Evolutionary conservation across 2,797 vertebrate species (phyloP).

Genomic region (Spinus olivaceus): DNA sequence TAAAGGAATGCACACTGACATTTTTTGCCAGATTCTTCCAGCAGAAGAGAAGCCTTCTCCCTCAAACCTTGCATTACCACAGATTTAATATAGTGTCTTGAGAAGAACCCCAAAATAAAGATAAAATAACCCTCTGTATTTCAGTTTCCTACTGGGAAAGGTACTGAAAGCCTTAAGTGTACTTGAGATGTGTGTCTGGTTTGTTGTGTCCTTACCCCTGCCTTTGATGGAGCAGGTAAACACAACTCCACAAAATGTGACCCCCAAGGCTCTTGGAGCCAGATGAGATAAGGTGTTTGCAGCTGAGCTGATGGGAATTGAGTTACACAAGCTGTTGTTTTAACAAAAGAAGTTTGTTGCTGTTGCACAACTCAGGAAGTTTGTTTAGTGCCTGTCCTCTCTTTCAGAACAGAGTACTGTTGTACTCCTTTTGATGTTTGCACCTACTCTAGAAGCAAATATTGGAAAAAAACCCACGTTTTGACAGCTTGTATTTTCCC

Average conservation of each 20-base stretch:
- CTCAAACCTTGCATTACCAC: not conserved
- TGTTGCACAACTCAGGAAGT: too few relatives aligned
- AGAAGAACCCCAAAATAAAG: not conserved
- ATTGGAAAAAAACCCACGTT: not conserved
- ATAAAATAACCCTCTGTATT: not conserved
- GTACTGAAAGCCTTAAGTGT: not conserved
- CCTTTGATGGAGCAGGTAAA: not conserved
- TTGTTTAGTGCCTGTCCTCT: not conserved
- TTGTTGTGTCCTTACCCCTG: not conserved
- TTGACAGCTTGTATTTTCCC: accelerated
- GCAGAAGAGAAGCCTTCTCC: not conserved
- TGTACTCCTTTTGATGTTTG: not conserved
- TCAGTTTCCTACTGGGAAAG: not conserved
- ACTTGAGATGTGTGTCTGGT: not conserved
- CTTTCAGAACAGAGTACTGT: not conserved
- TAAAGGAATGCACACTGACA: accelerated
- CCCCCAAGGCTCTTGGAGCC: not conserved
- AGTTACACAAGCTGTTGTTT: conserved; percentile 26
- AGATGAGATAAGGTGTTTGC: conserved; percentile 24
- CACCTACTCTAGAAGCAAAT: not conserved
- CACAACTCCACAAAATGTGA: not conserved
- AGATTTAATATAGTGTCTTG: not conserved
- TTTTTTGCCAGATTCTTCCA: not conserved
- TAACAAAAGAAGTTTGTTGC: too few relatives aligned
- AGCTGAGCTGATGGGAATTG: not conserved